Base-by-base conservation (phyloP, 2,888 invertebrate species). In the Sesamia inferens region DNA sequence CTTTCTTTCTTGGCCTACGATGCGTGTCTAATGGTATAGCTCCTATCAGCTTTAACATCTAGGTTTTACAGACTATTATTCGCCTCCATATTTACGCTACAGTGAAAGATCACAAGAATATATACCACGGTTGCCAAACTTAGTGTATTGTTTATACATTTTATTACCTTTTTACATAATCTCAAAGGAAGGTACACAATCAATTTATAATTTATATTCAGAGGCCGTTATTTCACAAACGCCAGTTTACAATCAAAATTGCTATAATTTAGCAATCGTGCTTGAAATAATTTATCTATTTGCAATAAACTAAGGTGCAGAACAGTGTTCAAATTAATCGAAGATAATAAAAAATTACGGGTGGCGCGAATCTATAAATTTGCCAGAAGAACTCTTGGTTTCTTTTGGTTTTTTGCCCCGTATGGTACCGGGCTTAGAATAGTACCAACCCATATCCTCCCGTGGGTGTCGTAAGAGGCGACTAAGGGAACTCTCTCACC, bases 241-340 rank as follows among this genome's bases (percentile, higher is more conserved):
- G 11, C 16, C 22, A 70, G 22, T 64, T 69, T 64, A 62, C 22
- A 70, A 54, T 68, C 48, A 51, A 73, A 80, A 79, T 67, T 78
- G 68, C 70, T 70, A 74, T 67, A n/a, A 42, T 76, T 67, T 64
- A 51, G 68, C 58, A 82, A 75, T 69, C n/a, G 71, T 74, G 68
- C 70, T 77, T 48, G 74, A 71, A 79, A 82, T 77, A 79, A 76
- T 79, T 74, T 51, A 65, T 78, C 66, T 48, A 57, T 73, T 67
- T 44, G 68, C 63, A 77, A 71, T 47, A 64, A 68, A 65, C 31
- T 61, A 0, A 66, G 5, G 42, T 47, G 31, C 42, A 54, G 65
- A 77, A 77, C 47, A 22, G 39, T 62, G 24, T 58, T n/a, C n/a
- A n/a, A n/a, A n/a, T n/a, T n/a, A n/a, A n/a, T n/a, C n/a, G n/a